Conservation (phyloP, 2,113 vertebrate genomes). For the Macquaria ambigua region DNA sequence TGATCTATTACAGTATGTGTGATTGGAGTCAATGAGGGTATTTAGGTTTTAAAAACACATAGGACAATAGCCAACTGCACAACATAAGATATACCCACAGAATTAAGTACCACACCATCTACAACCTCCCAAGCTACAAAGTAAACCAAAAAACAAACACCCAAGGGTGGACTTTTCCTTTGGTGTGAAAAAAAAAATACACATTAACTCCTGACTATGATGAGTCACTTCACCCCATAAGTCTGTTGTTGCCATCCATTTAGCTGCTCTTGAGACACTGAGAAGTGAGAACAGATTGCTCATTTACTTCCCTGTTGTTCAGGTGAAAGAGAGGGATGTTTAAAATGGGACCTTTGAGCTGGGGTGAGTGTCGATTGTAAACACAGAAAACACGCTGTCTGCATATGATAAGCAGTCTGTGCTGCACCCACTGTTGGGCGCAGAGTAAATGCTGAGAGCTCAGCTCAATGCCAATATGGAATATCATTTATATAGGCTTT, state of each 20-base stretch:
- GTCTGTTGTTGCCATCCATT: slow-evolving; percentile 43
- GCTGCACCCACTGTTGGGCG: not conserved
- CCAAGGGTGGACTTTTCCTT: not conserved
- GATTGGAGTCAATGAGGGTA: not conserved
- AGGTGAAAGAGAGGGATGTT: slow-evolving; percentile 40
- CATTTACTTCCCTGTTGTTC: slow-evolving; percentile 54
- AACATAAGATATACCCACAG: not conserved
- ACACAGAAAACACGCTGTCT: slow-evolving; percentile 17
- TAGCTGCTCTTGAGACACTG: slow-evolving; percentile 24
- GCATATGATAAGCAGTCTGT: slow-evolving; percentile 25
- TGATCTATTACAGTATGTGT: not conserved
- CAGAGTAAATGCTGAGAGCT: not conserved
- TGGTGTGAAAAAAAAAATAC: slow-evolving; percentile 5
- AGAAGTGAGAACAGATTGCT: slow-evolving; percentile 46
- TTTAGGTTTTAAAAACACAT: not conserved
- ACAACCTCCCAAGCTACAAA: not conserved
- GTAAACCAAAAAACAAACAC: not conserved
- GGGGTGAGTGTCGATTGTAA: slow-evolving; percentile 37
- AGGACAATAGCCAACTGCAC: not conserved
- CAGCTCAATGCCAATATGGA: not conserved
- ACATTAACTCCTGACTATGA: slow-evolving; percentile 46
- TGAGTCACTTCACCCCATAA: slow-evolving; percentile 25
- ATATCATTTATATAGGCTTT: slow-evolving; percentile 1
- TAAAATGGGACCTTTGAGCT: slow-evolving; percentile 49
- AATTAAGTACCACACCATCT: too few relatives aligned